Conservation (phyloP, 2,888 invertebrate genomes). For the Pterostichus niger region DNA sequence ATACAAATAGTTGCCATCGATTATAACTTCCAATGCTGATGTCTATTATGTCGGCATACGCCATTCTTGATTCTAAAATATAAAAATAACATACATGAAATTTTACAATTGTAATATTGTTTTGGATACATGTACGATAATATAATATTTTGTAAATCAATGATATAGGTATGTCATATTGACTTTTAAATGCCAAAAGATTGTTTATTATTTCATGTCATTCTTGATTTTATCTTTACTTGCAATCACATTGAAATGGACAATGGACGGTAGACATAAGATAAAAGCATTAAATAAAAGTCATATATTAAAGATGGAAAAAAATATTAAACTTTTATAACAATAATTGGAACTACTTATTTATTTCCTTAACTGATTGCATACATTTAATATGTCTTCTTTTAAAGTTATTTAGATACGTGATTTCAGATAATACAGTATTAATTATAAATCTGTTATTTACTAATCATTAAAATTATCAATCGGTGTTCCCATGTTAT, state of each 20-base stretch:
- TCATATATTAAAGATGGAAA: no score
- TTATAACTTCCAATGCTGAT: conserved; percentile 77
- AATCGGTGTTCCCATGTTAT: no score
- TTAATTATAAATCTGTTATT: no score
- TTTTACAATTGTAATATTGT: neutral
- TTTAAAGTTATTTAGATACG: no score
- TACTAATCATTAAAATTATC: no score
- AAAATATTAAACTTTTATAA: no score
- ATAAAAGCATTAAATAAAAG: neutral
- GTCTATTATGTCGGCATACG: conserved; percentile 75
- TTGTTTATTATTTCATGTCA: conserved; percentile 10
- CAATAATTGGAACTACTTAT: neutral
- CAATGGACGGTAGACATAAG: neutral
- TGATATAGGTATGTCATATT: conserved; percentile 1
- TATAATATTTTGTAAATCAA: no score
- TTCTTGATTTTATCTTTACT: neutral
- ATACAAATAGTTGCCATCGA: conserved; percentile 51
- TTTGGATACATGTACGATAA: neutral
- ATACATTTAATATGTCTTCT: no score
- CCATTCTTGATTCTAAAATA: conserved; percentile 30
- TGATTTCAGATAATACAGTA: no score
- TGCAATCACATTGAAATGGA: neutral
- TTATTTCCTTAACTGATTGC: neutral
- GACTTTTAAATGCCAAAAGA: neutral
- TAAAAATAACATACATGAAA: neutral